Base-by-base conservation (phyloP, 2,113 vertebrate genomes). In the Nycticebus coucang region DNA sequence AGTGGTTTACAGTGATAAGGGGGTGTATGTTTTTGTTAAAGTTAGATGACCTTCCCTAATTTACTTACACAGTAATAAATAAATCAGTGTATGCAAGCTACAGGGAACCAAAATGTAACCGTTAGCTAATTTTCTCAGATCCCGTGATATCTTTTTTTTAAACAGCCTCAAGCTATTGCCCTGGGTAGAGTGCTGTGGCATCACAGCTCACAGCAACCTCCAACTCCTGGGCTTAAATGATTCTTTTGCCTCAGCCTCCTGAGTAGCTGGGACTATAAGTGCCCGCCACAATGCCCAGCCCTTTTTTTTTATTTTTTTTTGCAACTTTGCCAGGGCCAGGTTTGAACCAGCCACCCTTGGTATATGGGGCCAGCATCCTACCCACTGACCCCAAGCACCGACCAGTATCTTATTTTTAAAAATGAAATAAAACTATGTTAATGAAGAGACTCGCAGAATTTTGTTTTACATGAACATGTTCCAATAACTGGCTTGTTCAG, bases 111-210 rank as follows among this genome's bases (percentile, higher is more conserved):
- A 80, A 95, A 37, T 92, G 59, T 89, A 64, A 69, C 50, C 57
- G 35, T 19, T 68, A 71, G 75, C 62, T 94, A 81, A 90, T 96
- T 94, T 96, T 94, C 28, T n/a, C 75, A 83, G 33, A 8, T 79
- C 78, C 45, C 9, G 45, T 50, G 45, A 9, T 50, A 50, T 50
- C 45, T 50, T 50, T 50, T 50, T 50, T 50, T 50, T 50, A 50
- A 8, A 50, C 8, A 50, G 45, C 45, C 45, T 50, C 45, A 50
- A 50, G 45, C 45, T 50, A 50, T 50, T 50, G 45, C 45, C 45
- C 10, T 50, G 45, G 45, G 45, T 50, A 50, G 45, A 50, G 45
- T 9, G 45, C 45, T 50, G 45, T 50, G 45, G 7, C 10, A 10
- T 50, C 45, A 50, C 45, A 50, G 10, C 45, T 50, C 45, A 50